phyloP scores from a whole-genome alignment of 2,113 vertebrate genomes.

The Mormoops blainvillei region DNA sequence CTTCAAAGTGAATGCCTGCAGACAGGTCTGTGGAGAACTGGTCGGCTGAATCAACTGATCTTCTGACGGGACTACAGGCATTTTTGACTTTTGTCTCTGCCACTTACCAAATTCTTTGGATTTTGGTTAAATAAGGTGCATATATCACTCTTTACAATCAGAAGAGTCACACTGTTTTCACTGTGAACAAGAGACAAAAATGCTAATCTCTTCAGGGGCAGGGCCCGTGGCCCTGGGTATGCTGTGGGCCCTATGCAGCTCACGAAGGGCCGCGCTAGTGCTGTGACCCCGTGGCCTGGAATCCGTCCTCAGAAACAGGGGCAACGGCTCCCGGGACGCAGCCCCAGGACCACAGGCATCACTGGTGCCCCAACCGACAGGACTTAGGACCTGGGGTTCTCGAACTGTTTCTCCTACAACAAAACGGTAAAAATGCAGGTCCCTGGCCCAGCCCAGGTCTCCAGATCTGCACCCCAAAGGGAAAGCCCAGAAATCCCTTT shows the following conservation, averaged over 20 bases:
- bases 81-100: background rate
- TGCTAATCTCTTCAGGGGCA: background rate
- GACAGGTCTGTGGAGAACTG: no score
- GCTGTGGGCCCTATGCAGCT: background rate
- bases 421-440: background rate
- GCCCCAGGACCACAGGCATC: rapidly evolving
- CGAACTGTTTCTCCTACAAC: background rate
- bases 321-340: background rate
- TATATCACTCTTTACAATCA: background rate
- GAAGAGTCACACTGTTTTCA: background rate
- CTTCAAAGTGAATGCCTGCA: background rate
- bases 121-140: background rate
- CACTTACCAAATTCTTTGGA: background rate
- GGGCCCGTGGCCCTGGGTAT: rapidly evolving
- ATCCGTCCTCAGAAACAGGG: background rate
- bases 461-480: background rate
- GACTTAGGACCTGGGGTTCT: rapidly evolving
- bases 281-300: rapidly evolving
- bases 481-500: background rate
- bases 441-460: background rate
- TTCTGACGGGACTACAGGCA: background rate
- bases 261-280: background rate
- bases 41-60: rapidly evolving
- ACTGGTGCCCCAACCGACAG: background rate
- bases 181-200: background rate